Conservation (phyloP, 2,797 vertebrate species). For the Balearica regulorum region DNA sequence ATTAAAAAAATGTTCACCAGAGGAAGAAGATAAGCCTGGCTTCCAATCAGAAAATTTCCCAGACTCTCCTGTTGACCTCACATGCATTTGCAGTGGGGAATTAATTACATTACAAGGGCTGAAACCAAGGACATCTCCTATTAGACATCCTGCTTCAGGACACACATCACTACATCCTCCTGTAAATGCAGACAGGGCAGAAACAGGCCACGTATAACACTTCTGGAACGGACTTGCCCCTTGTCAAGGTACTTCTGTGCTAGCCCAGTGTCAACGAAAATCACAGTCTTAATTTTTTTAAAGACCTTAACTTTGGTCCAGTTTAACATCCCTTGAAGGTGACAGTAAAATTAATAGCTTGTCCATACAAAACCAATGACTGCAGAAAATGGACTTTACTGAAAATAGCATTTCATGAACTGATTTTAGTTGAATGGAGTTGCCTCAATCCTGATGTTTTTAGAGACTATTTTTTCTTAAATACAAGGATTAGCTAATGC, state of each 20-base stretch:
- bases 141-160: not conserved
- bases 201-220: too few relatives aligned
- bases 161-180: not conserved
- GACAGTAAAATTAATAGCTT: not conserved
- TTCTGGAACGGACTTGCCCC: not conserved
- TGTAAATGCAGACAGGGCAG: not conserved
- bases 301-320: not conserved
- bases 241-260: not conserved
- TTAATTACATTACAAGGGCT: not conserved
- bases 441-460: not conserved
- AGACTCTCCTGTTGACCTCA: not conserved
- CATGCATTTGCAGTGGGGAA: not conserved
- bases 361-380: not conserved
- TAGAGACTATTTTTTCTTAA: accelerated
- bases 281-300: not conserved
- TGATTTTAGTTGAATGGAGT: not conserved
- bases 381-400: not conserved
- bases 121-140: not conserved
- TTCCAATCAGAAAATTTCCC: not conserved
- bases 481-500: not conserved
- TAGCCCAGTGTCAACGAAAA: not conserved
- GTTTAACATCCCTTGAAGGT: not conserved
- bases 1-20: accelerated
- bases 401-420: not conserved
- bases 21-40: not conserved